Evolutionary conservation across 2,888 invertebrate genomes (phyloP).

Genomic region (Chironomus riparius): DNA sequence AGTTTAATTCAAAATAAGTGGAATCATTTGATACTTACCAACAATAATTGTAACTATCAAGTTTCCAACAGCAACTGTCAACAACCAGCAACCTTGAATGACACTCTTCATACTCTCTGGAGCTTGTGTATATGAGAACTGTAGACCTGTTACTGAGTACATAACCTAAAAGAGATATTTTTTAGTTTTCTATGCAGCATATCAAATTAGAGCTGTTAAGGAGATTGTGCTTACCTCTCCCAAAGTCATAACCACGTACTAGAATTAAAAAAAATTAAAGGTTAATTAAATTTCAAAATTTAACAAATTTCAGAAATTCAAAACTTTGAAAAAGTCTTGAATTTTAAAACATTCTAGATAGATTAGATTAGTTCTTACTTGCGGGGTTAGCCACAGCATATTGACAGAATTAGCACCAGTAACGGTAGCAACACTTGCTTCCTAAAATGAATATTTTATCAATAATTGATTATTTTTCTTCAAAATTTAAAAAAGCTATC

Average conservation of each 20-base stretch:
- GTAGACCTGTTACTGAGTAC: slow-evolving; percentile 88
- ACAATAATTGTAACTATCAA: slow-evolving; percentile 81
- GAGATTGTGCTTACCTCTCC: slow-evolving; percentile 48
- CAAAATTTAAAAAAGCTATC: no score
- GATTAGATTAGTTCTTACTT: no score
- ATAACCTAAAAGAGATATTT: slow-evolving; percentile 40
- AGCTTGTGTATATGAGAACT: slow-evolving; percentile 87
- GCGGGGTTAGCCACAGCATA: slow-evolving; percentile 56
- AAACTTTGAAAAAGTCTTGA: no score
- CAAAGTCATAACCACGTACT: slow-evolving; percentile 55
- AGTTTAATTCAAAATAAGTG: no score
- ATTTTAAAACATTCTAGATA: no score
- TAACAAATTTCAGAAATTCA: no score
- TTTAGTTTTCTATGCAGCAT: no score
- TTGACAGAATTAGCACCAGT: slow-evolving; percentile 58
- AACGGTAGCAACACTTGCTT: not conserved
- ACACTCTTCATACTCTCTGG: slow-evolving; percentile 89
- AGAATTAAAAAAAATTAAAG: no score
- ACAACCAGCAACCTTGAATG: slow-evolving; percentile 74
- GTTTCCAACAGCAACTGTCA: slow-evolving; percentile 91
- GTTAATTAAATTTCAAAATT: no score
- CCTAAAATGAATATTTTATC: not conserved
- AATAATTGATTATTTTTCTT: no score
- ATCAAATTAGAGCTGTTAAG: no score
- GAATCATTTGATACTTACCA: slow-evolving; percentile 37